Evolutionary conservation across 1,140 invertebrate species (phyloP), one percentile per base, ranked within the genome.

Genomic region (Cotesia glomerata): DNA sequence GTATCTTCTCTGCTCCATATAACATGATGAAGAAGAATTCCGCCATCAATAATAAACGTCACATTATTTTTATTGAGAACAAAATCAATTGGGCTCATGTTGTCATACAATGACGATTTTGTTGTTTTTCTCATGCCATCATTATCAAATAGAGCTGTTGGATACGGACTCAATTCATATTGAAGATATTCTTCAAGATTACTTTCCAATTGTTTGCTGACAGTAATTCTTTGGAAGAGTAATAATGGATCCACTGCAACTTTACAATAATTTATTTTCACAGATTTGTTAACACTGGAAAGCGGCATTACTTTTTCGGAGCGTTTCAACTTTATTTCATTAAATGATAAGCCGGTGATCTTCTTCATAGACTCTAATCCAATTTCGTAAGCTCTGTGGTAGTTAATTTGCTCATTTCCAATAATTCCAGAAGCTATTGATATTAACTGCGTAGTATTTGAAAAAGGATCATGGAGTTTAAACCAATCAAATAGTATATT

Each of bases 401-500:
- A 87, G 76, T 86, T 83, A 69, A 87, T 83, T 78, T 79, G 76
- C 58, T 80, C 75, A 72, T 81, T 72, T 68, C 81, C 85, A 74
- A 84, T 76, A n/a, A 86, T 65, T 66, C 85, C 84, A 68, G 63
- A 78, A n/a, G 76, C 76, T 73, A 87, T 77, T 7, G 81, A 86
- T 62, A 84, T 52, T 51, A 85, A 58, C 76, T 71, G 64, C 2
- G 7, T 32, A 5, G 5, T 82, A 63, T 35, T 78, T 35, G 78
- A 77, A 77, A 85, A 82, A 16, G 76, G 78, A 72, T 71, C 9
- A 68, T 78, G 72, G 1, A 14, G 2, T 35, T 45, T 61, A 68
- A 82, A 81, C 78, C 78, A 83, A 49, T 70, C 72, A 56, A 71
- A 56, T 8, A 78, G 62, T 72, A 74, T 78, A 61, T 64, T 39